Conservation (phyloP, 1,140 invertebrate genomes). For the Acyrthosiphon pisum region DNA sequence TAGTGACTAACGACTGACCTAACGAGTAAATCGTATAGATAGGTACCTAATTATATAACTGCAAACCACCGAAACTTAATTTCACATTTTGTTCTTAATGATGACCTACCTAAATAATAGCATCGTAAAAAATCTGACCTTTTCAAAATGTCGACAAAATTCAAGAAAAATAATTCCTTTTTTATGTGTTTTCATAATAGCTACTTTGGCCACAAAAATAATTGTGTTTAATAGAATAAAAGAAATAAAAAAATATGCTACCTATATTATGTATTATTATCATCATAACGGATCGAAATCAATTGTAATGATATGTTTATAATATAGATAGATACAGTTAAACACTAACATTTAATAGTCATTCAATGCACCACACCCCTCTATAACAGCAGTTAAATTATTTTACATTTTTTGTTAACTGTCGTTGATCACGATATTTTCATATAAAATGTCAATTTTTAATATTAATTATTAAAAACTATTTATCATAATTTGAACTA, state of each 20-base stretch:
- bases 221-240: neutral
- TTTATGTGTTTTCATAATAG: neutral
- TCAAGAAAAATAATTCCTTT: neutral
- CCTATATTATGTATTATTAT: neutral
- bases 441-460: neutral
- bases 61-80: neutral
- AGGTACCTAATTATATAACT: neutral
- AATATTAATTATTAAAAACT: too few relatives aligned
- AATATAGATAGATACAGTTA: neutral
- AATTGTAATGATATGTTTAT: neutral
- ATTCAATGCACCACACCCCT: neutral
- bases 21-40: neutral
- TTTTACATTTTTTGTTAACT: neutral
- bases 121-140: neutral
- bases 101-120: neutral
- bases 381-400: neutral
- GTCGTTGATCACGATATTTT: neutral
- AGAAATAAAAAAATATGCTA: neutral
- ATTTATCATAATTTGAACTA: too few relatives aligned
- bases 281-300: neutral
- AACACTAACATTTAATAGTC: neutral
- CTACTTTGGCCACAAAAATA: neutral
- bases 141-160: slow-evolving; percentile 19
- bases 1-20: neutral
- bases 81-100: neutral